Evolutionary conservation across 1,140 invertebrate genomes (phyloP).

Genomic region (Papilio machaon): DNA sequence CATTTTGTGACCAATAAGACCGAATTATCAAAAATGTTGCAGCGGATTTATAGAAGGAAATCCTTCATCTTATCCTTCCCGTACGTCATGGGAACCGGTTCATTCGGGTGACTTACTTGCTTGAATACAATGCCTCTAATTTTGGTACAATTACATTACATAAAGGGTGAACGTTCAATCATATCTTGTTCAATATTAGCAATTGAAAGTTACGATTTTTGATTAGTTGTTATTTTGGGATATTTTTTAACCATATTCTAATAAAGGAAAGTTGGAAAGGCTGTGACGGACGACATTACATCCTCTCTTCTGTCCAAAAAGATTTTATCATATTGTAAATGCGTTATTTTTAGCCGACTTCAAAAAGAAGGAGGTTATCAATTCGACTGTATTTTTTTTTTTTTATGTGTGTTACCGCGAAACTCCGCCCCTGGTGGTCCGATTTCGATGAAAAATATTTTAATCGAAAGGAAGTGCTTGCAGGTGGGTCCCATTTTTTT

Average conservation of each 20-base stretch:
- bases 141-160: neutral
- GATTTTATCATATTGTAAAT: no score
- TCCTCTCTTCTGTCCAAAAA: neutral
- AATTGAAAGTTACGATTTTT: neutral
- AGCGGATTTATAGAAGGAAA: neutral
- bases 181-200: neutral
- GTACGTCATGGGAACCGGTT: neutral
- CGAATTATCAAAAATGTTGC: neutral
- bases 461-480: no score
- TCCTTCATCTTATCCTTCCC: neutral
- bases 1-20: neutral
- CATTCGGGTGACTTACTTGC: neutral
- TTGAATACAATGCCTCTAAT: neutral
- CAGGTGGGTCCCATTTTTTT: no score
- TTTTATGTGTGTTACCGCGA: no score
- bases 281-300: neutral
- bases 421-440: no score
- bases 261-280: neutral
- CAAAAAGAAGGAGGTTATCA: no score
- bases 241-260: no score
- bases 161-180: neutral
- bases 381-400: no score
- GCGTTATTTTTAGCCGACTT: no score
- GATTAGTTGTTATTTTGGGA: neutral
- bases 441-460: no score